A percentile compares a stretch with the other conserved stretches of the same genome.
These are phyloP conservation scores for Dryobotodes eremita DNA, from an alignment of 2,888 invertebrate species.

Conservation along the genomic window DNA sequence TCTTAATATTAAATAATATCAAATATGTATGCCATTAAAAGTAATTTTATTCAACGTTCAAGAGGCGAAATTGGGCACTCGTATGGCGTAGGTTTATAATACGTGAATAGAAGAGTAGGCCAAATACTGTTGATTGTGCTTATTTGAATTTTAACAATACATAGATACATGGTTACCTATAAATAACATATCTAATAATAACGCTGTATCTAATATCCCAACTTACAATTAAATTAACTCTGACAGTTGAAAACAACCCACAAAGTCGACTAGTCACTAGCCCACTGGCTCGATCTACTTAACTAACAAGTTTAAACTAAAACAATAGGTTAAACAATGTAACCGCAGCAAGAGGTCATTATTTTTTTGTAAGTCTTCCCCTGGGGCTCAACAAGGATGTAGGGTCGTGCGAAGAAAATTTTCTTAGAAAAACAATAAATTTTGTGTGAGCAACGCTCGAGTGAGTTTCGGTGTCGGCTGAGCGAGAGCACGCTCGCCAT, in stretches of 20 bases:
- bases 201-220: not conserved
- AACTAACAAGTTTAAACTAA: slow-evolving; percentile 65
- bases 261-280: slow-evolving; percentile 32
- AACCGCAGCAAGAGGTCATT: slow-evolving; percentile 80
- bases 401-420: slow-evolving; percentile 86
- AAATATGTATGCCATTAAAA: slow-evolving; percentile 21
- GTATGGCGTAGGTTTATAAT: not conserved
- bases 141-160: not conserved
- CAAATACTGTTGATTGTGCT: not conserved
- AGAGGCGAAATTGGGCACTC: slow-evolving; percentile 14
- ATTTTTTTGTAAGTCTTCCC: slow-evolving; percentile 83
- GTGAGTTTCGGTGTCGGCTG: slow-evolving; percentile 90
- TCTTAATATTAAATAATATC: slow-evolving; percentile 34
- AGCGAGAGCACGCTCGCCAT: slow-evolving; percentile 90
- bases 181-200: not conserved
- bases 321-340: slow-evolving; percentile 75
- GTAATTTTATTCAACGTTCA: slow-evolving; percentile 34
- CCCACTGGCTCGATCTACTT: slow-evolving; percentile 46
- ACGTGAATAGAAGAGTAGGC: not conserved
- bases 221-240: slow-evolving; percentile 30
- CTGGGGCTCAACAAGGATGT: slow-evolving; percentile 80
- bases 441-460: slow-evolving; percentile 89
- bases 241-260: slow-evolving; percentile 40
- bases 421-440: slow-evolving; percentile 91
- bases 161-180: not conserved